These are phyloP conservation scores for Siniperca undulata DNA, from an alignment of 2,797 vertebrate species.

Conservation along the genomic window DNA sequence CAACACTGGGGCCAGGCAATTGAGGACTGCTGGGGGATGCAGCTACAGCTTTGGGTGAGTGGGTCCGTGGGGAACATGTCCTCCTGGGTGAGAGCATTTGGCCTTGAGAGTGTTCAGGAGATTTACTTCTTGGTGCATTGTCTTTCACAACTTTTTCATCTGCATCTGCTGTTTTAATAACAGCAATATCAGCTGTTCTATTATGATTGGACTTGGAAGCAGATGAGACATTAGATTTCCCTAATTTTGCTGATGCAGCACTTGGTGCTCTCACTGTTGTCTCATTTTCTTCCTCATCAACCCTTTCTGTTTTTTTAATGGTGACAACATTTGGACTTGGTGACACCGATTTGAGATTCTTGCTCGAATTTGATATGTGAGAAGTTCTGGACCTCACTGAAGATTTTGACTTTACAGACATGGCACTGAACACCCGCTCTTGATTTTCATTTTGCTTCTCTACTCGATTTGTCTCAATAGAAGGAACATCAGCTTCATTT, in stretches of 20 bases:
- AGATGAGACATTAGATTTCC: constrained; percentile 55
- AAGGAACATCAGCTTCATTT: constrained; percentile 14
- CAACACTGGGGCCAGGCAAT: constrained; percentile 5
- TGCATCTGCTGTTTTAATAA: constrained; percentile 35
- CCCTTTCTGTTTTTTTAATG: constrained; percentile 54
- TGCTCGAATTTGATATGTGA: constrained; percentile 65
- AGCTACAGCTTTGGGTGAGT: constrained; percentile 32
- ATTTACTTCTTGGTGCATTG: constrained; percentile 26
- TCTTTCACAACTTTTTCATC: constrained; percentile 36
- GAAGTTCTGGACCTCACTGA: constrained; percentile 73
- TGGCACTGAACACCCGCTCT: constrained; percentile 58
- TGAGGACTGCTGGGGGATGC: constrained; percentile 20
- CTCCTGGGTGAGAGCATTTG: constrained; percentile 61
- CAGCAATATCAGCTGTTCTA: constrained; percentile 15
- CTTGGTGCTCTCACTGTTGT: constrained; percentile 61
- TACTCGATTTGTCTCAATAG: constrained; percentile 28
- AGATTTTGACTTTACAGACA: constrained; percentile 66
- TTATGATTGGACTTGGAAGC: constrained; percentile 33
- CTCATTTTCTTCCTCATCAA: constrained; percentile 36
- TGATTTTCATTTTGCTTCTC: constrained; percentile 25
- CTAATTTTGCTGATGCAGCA: constrained; percentile 58
- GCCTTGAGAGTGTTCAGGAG: constrained; percentile 13
- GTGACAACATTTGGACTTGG: constrained; percentile 57
- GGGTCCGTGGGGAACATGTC: constrained; percentile 22
- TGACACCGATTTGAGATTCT: constrained; percentile 53